Percentiles rank a stretch among this genome's conserved stretches.
phyloP scores from a whole-genome alignment of 1,140 invertebrate species.

The Diorhabda elongata region DNA sequence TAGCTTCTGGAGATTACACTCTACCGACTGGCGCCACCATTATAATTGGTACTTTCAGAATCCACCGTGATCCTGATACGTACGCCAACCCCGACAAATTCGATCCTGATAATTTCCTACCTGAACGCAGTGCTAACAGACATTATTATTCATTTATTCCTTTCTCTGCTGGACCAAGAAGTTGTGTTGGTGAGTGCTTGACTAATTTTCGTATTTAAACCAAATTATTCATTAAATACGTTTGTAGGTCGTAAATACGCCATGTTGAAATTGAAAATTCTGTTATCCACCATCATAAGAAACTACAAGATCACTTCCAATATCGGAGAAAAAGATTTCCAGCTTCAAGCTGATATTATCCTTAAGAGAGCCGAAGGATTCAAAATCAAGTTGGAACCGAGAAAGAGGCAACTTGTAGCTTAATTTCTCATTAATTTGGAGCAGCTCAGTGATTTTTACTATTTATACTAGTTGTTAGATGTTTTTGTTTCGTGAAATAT shows the following conservation, averaged over 20 bases:
- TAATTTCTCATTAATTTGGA: conserved; percentile 4
- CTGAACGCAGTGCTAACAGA: conserved; percentile 72
- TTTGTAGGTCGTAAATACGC: conserved; percentile 68
- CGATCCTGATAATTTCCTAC: conserved; percentile 88
- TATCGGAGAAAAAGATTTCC: conserved; percentile 65
- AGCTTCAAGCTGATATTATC: conserved; percentile 76
- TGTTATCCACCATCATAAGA: conserved; percentile 78
- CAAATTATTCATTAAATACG: neutral
- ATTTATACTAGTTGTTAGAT: neutral
- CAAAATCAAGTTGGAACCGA: conserved; percentile 64
- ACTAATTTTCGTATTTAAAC: neutral
- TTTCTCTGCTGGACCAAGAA: conserved; percentile 83
- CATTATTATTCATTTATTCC: conserved; percentile 85
- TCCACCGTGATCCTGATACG: conserved; percentile 72
- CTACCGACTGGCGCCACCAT: conserved; percentile 65
- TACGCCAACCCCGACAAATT: conserved; percentile 82
- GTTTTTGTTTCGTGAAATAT: conserved; percentile 7
- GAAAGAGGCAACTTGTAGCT: conserved; percentile 44
- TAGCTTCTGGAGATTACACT: conserved; percentile 50
- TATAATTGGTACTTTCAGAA: conserved; percentile 59
- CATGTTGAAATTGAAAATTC: conserved; percentile 71
- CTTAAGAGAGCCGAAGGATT: conserved; percentile 77
- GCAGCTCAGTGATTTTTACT: neutral
- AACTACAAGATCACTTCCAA: conserved; percentile 71
- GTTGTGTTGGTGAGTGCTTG: conserved; percentile 67